Percentiles rank a stretch among this genome's conserved stretches.
Evolutionary conservation across 2,113 vertebrate species (phyloP).

Genomic region (Prionailurus viverrinus): DNA sequence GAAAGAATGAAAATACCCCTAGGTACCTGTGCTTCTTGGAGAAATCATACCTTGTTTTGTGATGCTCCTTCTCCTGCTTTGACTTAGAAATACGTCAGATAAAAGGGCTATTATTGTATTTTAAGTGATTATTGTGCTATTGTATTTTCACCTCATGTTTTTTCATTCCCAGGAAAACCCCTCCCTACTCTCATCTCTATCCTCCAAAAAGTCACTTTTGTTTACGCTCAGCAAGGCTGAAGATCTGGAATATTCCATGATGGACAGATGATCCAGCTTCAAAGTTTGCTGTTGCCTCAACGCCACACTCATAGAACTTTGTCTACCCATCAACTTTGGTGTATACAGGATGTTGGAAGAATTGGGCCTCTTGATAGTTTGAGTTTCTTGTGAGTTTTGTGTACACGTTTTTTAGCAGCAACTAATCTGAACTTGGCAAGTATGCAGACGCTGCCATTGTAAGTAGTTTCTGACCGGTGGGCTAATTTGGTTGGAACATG

Average conservation of each 20-base stretch:
- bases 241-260: not conserved
- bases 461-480: slow-evolving; percentile 34
- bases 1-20: not conserved
- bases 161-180: not conserved
- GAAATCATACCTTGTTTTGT: slow-evolving; percentile 29
- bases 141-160: slow-evolving; percentile 45
- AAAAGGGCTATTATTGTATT: slow-evolving; percentile 54
- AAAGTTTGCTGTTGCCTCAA: slow-evolving; percentile 28
- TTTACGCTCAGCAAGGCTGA: not conserved
- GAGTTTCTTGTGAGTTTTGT: not conserved
- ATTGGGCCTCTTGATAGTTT: not conserved
- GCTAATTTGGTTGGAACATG: slow-evolving; percentile 63
- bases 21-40: not conserved
- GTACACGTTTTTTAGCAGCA: slow-evolving; percentile 11
- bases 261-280: slow-evolving; percentile 43
- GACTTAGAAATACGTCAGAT: slow-evolving; percentile 23
- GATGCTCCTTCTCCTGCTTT: slow-evolving; percentile 37
- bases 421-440: slow-evolving; percentile 25
- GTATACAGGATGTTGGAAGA: slow-evolving; percentile 13
- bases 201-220: not conserved
- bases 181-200: not conserved
- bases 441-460: slow-evolving; percentile 41
- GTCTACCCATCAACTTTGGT: not conserved
- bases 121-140: slow-evolving; percentile 54
- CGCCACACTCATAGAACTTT: not conserved